These are phyloP conservation scores for Ianthella basta DNA, from an alignment of 37 sponge, comb jelly and placozoan species.

Conservation along the genomic window DNA sequence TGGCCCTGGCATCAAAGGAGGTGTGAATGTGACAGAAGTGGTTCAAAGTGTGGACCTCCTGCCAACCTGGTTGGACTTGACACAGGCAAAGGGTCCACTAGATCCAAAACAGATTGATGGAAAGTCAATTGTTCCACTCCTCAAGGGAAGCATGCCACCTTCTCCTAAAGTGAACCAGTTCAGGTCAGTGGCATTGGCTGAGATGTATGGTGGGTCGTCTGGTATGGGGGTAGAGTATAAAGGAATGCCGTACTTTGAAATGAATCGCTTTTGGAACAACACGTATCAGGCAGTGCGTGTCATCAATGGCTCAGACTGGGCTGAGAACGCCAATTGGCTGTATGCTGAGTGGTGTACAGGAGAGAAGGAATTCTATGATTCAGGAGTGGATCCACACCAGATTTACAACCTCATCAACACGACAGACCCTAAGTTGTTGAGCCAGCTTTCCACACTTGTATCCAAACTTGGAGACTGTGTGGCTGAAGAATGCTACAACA, in stretches of 20 bases:
- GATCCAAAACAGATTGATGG: slow-evolving; percentile 56
- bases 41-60: slow-evolving; percentile 68
- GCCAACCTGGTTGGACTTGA: slow-evolving; percentile 72
- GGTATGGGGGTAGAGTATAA: slow-evolving; percentile 61
- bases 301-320: slow-evolving; percentile 70
- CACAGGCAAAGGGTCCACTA: slow-evolving; percentile 15
- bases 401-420: slow-evolving; percentile 38
- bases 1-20: slow-evolving; percentile 68
- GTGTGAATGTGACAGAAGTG: slow-evolving; percentile 50
- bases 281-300: slow-evolving; percentile 73
- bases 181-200: slow-evolving; percentile 58
- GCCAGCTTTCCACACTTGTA: slow-evolving; percentile 33
- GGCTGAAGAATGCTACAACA: slow-evolving; percentile 48
- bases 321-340: slow-evolving; percentile 67
- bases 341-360: slow-evolving; percentile 82
- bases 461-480: slow-evolving; percentile 37
- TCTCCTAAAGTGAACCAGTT: slow-evolving; percentile 49
- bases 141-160: not conserved
- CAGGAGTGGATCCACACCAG: slow-evolving; percentile 44
- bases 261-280: slow-evolving; percentile 74
- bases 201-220: slow-evolving; percentile 77
- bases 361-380: slow-evolving; percentile 70
- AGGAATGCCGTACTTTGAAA: slow-evolving; percentile 51
- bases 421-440: slow-evolving; percentile 15
- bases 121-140: slow-evolving; percentile 51